Evolutionary conservation across 2,888 invertebrate genomes (phyloP), one percentile per base, ranked within the genome.

Genomic region (Autographa pulchrina): DNA sequence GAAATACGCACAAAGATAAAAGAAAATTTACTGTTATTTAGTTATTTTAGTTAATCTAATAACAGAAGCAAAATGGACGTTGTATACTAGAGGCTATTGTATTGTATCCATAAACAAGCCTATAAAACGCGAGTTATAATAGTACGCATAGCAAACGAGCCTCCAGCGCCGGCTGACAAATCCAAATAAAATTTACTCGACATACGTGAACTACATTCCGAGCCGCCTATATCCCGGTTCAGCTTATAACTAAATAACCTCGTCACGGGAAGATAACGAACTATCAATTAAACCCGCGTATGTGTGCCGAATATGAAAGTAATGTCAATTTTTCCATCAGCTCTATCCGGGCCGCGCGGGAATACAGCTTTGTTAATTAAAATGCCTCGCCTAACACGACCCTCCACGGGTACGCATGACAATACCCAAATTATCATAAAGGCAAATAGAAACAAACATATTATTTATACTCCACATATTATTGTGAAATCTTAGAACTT

Each of bases 221-320:
- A 75, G 77, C 76, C 80, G 80, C 82, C 84, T 83, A 81, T 76
- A 84, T 80, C 83, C 82, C 82, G 68, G 73, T 82, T 82, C 83
- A 75, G 86, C 80, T 88, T 86, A 87, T 90, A 89, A 89, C 90
- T 86, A 88, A 89, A 90, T 91, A 90, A 89, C 83, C 79, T 83
- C 78, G 74, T 79, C 84, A 81, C 73, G 68, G 70, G 78, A 87
- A 86, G 86, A 86, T 90, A 89, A 89, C 88, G 88, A 90, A 90
- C 88, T 89, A 89, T 85, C 86, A 88, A 89, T 91, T 89, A 88
- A 87, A 85, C 80, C 73, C 76, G 74, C 76, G 83, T 85, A 85
- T 85, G 86, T 81, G 82, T 77, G 72, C 75, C 66, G 81, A 83
- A 88, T 88, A 85, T 85, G 68, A 87, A 86, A 72, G 83, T 87